Base-by-base conservation (phyloP, 2,797 vertebrate genomes). In the Eospalax fontanierii region DNA sequence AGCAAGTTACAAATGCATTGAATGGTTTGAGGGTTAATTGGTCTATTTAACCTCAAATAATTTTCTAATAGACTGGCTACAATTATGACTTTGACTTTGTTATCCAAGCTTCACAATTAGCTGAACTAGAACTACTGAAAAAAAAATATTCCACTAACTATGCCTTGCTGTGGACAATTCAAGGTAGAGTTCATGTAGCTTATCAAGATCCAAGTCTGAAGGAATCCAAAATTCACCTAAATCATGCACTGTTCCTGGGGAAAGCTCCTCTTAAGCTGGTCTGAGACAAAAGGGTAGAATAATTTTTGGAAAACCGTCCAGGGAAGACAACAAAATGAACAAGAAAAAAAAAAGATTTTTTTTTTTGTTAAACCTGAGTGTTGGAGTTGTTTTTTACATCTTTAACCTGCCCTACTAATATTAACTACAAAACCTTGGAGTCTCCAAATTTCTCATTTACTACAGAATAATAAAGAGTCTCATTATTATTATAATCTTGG, bases 371-470 rank as follows among this genome's bases (percentile, higher is more conserved):
- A 38, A 43, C 15, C 80, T 78, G 40, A 86, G 26, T 91, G 59
- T 46, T 6, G 24, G 30, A 59, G 4, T 40, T 89, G 74, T 79
- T 90, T 91, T 38, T 71, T 86, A 18, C 3, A 76, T 30, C 28
- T 16, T 65, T 74, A 82, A 83, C 80, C 18, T 63, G 40, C 30
- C 19, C 21, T 54, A 63, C 21, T 90, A 78, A 94, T 16, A 46
- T 21, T 80, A 19, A 50, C 24, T 70, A 89, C 30, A n/a, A 5
- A 74, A 33, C 38, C 61, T 5, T 68, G 40, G 43, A 18, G 40
- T 70, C 82, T 78, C 46, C 46, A 76, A 63, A 71, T n/a, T 87
- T 74, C 65, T 89, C 84, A 87, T 73, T 92, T 66, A 57, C 87
- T 79, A 50, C 14, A 71, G 50, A 38, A 28, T 40, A 63, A 28